A percentile compares a stretch with the other conserved stretches of the same genome.
Evolutionary conservation across 2,888 invertebrate species (phyloP).

Genomic region (Watsonalla cultraria): DNA sequence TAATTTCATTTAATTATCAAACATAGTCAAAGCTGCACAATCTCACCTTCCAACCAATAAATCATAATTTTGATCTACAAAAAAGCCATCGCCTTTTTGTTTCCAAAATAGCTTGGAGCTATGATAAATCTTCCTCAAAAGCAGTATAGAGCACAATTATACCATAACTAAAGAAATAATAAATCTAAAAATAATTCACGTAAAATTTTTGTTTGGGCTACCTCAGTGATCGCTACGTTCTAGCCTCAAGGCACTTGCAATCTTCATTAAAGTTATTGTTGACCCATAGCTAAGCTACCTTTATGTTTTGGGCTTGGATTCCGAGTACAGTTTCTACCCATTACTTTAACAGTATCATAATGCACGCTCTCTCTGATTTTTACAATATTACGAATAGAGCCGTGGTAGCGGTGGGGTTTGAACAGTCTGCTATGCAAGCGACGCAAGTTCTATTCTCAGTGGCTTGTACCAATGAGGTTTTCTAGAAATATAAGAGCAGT

Average conservation of each 20-base stretch:
- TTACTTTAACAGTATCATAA: too few species aligned
- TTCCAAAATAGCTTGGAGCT: conserved; percentile 48
- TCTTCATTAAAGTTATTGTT: conserved; percentile 60
- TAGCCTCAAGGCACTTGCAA: conserved; percentile 54
- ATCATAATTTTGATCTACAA: conserved; percentile 20
- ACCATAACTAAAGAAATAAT: conserved; percentile 57
- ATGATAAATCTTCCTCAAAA: conserved; percentile 69
- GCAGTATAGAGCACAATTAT: conserved; percentile 55
- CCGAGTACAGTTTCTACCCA: too few species aligned
- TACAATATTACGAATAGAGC: too few species aligned
- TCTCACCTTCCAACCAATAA: conserved; percentile 24
- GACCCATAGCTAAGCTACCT: conserved; percentile 8
- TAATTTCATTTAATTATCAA: too few species aligned
- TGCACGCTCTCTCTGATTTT: too few species aligned
- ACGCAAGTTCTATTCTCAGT: too few species aligned
- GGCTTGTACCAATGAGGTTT: too few species aligned
- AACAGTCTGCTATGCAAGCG: too few species aligned
- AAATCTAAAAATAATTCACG: conserved; percentile 70
- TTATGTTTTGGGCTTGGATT: too few species aligned
- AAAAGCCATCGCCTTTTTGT: conserved; percentile 7
- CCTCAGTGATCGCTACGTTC: conserved; percentile 72
- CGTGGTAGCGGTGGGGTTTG: too few species aligned
- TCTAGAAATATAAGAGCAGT: too few species aligned
- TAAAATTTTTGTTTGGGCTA: conserved; percentile 57
- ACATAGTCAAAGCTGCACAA: conserved; percentile 1